Evolutionary conservation across 2,113 vertebrate species (phyloP).

Genomic region (Hassar affinis): DNA sequence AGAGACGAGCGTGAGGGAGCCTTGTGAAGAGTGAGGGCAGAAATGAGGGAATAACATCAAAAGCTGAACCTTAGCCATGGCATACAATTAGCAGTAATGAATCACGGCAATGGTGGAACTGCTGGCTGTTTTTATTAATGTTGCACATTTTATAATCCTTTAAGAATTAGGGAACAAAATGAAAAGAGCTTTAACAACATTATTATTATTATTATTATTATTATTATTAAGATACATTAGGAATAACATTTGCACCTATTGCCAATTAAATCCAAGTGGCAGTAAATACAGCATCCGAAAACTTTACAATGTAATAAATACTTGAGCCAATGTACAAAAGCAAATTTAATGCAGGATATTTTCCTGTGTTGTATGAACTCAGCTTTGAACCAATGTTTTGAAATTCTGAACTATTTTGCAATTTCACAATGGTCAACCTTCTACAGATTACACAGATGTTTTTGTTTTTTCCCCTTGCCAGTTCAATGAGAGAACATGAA

Average conservation of each 20-base stretch:
- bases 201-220: background rate
- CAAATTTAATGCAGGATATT: background rate
- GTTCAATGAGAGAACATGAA: background rate
- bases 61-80: background rate
- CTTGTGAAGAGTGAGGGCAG: conserved; percentile 59
- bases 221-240: background rate
- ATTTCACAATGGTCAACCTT: background rate
- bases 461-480: no score
- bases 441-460: background rate
- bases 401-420: background rate
- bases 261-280: background rate
- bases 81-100: background rate
- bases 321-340: background rate
- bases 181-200: background rate
- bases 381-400: background rate
- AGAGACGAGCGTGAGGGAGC: conserved; percentile 63
- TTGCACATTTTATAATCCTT: no score
- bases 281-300: background rate
- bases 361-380: background rate
- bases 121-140: background rate
- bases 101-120: background rate
- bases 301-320: background rate
- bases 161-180: background rate
- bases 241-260: background rate
- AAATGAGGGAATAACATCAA: conserved; percentile 38